phyloP scores from a whole-genome alignment of 2,888 invertebrate species.

The Junonia oenone region DNA sequence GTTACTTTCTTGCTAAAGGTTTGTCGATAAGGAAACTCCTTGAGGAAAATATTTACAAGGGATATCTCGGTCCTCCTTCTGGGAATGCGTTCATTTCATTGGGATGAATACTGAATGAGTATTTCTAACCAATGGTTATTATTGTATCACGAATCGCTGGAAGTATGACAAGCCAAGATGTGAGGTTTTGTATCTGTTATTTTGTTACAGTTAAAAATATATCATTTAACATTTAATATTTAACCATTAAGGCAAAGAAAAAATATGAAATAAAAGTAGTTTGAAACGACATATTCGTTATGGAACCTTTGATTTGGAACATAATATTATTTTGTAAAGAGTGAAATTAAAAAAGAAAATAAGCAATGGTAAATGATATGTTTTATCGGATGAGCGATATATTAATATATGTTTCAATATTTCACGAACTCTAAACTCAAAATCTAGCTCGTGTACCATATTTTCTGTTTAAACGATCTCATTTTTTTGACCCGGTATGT shows the following conservation, averaged over 20 bases:
- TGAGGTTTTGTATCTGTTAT: too few species aligned
- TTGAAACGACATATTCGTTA: too few species aligned
- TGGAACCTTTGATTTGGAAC: too few species aligned
- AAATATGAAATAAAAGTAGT: too few species aligned
- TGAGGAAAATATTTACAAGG: constrained; percentile 3
- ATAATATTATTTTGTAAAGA: too few species aligned
- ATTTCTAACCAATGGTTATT: background rate
- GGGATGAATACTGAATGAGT: background rate
- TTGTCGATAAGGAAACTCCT: constrained; percentile 5
- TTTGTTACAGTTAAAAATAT: background rate
- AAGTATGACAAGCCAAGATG: background rate
- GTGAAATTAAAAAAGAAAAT: too few species aligned
- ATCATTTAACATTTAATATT: too few species aligned
- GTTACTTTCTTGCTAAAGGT: too few species aligned
- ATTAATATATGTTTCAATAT: too few species aligned
- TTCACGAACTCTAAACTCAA: background rate
- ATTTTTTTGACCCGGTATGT: background rate
- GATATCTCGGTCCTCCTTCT: background rate
- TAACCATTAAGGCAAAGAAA: too few species aligned
- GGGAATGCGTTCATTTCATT: background rate
- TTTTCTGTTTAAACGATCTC: background rate
- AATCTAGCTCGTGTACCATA: background rate
- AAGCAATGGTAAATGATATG: too few species aligned
- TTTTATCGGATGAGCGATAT: too few species aligned
- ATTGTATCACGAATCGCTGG: background rate